Evolutionary conservation across 2,113 vertebrate genomes (phyloP).

Genomic region (rabbit (Oryctolagus cuniculus)): mOryCun1.1 NC_091447.1:27326001-27326500

Average conservation of each 20-base stretch:
- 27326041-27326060: background rate
- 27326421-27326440: background rate
- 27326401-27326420: background rate
- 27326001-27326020: fast-evolving
- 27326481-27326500: background rate
- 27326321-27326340: too few species aligned
- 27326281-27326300: background rate
- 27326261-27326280: background rate
- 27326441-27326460: background rate
- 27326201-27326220: background rate
- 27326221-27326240: background rate
- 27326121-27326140: background rate
- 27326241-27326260: background rate
- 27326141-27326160: background rate
- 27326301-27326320: background rate
- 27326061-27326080: background rate
- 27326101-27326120: background rate
- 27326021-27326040: too few species aligned
- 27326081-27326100: background rate
- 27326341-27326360: background rate
- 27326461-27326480: background rate
- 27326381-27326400: background rate
- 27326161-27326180: background rate
- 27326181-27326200: background rate
- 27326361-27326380: background rate